A percentile compares a stretch with the other conserved stretches of the same genome.
Evolutionary conservation across 2,113 vertebrate species (phyloP).

Genomic region (Nematolebias whitei): DNA sequence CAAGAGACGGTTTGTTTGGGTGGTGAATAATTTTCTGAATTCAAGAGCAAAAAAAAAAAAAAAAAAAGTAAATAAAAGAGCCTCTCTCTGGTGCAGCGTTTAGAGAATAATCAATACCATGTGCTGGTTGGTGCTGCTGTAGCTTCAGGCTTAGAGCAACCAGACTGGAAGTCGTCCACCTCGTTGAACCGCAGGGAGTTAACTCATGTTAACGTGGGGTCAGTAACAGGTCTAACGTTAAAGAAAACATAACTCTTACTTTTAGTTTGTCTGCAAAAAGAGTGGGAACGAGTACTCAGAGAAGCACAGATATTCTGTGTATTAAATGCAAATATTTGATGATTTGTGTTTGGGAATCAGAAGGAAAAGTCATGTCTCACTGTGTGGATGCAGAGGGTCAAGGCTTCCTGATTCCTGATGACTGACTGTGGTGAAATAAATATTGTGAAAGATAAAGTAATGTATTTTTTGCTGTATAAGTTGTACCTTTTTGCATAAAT

Average conservation of each 20-base stretch:
- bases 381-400: too few relatives aligned
- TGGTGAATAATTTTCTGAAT: constrained; percentile 18
- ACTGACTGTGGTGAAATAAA: too few relatives aligned
- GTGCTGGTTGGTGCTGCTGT: constrained; percentile 44
- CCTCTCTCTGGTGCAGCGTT: constrained; percentile 25
- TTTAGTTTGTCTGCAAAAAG: constrained; percentile 10
- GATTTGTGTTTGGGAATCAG: not conserved
- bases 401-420: too few relatives aligned
- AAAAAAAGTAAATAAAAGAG: too few relatives aligned
- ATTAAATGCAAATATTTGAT: not conserved
- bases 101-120: constrained; percentile 60
- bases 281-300: not conserved
- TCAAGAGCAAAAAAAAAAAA: constrained; percentile 3
- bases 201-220: constrained; percentile 34
- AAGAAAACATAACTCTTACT: constrained; percentile 17
- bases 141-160: constrained; percentile 31
- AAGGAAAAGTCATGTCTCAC: too few relatives aligned
- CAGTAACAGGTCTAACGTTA: constrained; percentile 22
- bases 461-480: too few relatives aligned
- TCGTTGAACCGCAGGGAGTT: constrained; percentile 25
- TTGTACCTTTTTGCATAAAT: too few relatives aligned
- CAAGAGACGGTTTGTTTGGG: not conserved
- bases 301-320: not conserved
- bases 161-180: constrained; percentile 28
- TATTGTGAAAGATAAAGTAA: too few relatives aligned